Conservation (phyloP, 2,113 vertebrate species). For the Arizona elegans region DNA sequence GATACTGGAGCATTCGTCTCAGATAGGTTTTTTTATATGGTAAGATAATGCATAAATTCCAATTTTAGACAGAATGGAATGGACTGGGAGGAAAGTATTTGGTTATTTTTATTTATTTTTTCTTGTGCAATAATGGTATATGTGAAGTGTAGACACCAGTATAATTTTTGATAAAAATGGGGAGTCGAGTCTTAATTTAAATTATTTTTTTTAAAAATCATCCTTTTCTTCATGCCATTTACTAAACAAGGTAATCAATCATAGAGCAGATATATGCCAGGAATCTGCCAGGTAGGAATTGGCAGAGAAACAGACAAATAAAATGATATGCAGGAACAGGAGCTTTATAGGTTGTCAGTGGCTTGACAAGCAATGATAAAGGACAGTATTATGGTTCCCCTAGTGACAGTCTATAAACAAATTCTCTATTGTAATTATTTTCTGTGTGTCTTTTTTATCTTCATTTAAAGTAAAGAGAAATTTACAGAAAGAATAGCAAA, state of each 20-base stretch:
- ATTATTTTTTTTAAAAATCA: constrained; percentile 67
- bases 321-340: constrained; percentile 54
- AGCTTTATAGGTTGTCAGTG: constrained; percentile 67
- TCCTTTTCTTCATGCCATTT: constrained; percentile 65
- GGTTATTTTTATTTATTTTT: constrained; percentile 58
- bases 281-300: constrained; percentile 61
- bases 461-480: constrained; percentile 51
- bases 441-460: constrained; percentile 57
- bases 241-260: constrained; percentile 80
- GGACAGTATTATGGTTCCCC: constrained; percentile 51
- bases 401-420: constrained; percentile 57
- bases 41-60: constrained; percentile 56
- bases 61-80: constrained; percentile 42
- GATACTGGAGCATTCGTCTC: constrained; percentile 56
- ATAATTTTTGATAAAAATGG: constrained; percentile 49
- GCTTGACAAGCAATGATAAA: constrained; percentile 70
- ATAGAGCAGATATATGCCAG: constrained; percentile 69
- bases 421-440: constrained; percentile 61
- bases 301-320: constrained; percentile 61
- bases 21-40: constrained; percentile 58
- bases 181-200: constrained; percentile 57
- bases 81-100: constrained; percentile 31
- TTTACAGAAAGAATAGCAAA: constrained; percentile 32
- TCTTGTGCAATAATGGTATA: constrained; percentile 40
- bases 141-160: constrained; percentile 48